Evolutionary conservation across 2,797 vertebrate genomes (phyloP).

Genomic region (Vultur gryphus): DNA sequence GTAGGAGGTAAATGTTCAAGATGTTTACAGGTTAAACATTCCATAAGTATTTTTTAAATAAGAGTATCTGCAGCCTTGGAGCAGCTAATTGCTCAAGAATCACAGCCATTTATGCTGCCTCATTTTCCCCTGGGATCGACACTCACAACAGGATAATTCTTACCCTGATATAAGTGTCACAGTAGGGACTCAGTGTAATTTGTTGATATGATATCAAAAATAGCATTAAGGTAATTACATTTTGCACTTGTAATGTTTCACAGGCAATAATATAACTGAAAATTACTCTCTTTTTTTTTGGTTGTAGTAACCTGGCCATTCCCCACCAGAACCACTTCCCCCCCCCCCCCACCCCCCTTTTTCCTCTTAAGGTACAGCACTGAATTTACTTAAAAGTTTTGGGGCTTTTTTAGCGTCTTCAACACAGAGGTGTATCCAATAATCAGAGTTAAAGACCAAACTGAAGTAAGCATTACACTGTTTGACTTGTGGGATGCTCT

Average conservation of each 20-base stretch:
- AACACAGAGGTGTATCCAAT: conserved; percentile 57
- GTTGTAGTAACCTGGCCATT: conserved; percentile 47
- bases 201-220: conserved; percentile 82
- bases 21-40: conserved; percentile 73
- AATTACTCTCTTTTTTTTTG: conserved; percentile 14
- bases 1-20: conserved; percentile 55
- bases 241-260: conserved; percentile 78
- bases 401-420: not conserved
- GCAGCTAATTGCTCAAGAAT: conserved; percentile 69
- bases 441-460: not conserved
- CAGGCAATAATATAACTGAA: conserved; percentile 64
- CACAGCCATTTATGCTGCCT: conserved; percentile 48
- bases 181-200: conserved; percentile 68
- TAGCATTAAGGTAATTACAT: conserved; percentile 84
- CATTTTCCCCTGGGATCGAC: conserved; percentile 64
- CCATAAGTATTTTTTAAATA: conserved; percentile 45
- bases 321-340: not conserved
- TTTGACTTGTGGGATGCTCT: not conserved
- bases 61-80: conserved; percentile 35
- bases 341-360: not conserved
- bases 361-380: not conserved
- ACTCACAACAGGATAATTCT: conserved; percentile 73
- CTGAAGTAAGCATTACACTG: not conserved
- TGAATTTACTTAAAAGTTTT: conserved; percentile 52
- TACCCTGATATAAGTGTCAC: conserved; percentile 71